Percentiles rank a stretch among this genome's conserved stretches.
Conservation (phyloP, 2,888 invertebrate species). For the Phaonia tiefii region DNA sequence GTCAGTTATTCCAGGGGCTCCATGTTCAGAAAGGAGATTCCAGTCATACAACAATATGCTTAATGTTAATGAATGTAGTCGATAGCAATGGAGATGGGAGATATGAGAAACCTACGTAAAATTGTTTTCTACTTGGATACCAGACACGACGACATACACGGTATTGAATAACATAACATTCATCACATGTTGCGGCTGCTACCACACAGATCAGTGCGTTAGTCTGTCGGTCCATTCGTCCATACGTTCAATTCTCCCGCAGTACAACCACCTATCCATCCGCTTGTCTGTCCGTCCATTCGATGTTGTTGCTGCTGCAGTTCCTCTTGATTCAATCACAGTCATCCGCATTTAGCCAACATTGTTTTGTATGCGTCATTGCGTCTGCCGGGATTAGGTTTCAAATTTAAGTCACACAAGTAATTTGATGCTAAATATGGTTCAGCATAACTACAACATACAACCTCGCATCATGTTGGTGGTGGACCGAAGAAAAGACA, state of each 20-base stretch:
- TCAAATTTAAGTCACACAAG: conserved; percentile 67
- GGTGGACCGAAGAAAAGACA: neutral
- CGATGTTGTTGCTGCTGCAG: conserved; percentile 6
- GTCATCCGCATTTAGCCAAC: conserved; percentile 36
- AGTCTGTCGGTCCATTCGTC: conserved; percentile 26
- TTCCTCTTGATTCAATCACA: conserved; percentile 58
- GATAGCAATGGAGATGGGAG: neutral
- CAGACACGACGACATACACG: conserved; percentile 43
- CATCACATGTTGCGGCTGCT: conserved; percentile 60
- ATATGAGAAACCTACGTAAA: conserved; percentile 10
- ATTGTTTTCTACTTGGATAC: conserved; percentile 30
- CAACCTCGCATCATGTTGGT: neutral
- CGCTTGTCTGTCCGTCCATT: conserved; percentile 8
- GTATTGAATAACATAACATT: conserved; percentile 66
- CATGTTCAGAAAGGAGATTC: neutral
- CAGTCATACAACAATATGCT: conserved; percentile 5
- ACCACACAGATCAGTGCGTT: conserved; percentile 30
- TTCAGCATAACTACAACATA: conserved; percentile 50
- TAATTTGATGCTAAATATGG: conserved; percentile 68
- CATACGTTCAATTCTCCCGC: neutral
- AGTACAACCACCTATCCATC: conserved; percentile 9
- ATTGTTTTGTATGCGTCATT: conserved; percentile 60
- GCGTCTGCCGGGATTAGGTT: conserved; percentile 66
- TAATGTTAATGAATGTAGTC: neutral
- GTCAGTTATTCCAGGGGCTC: conserved; percentile 6